phyloP scores from a whole-genome alignment of 2,113 vertebrate genomes.

The Pachycephala philippinensis region DNA sequence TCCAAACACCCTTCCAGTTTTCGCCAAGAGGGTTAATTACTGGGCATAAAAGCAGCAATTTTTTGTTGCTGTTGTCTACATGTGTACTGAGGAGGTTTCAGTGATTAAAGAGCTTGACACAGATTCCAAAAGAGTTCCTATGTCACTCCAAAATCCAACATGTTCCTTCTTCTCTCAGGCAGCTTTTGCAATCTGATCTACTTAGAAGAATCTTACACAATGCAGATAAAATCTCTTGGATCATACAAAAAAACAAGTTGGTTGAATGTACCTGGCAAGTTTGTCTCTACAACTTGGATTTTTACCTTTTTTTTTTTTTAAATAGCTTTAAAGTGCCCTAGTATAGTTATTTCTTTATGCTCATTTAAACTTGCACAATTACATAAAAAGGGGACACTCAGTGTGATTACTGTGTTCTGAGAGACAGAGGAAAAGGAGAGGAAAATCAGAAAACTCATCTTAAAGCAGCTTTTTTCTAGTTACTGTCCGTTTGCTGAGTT shows the following conservation, averaged over 20 bases:
- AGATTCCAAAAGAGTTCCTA: constrained; percentile 40
- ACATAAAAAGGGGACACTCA: constrained; percentile 68
- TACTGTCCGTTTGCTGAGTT: constrained; percentile 66
- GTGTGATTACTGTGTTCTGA: constrained; percentile 55
- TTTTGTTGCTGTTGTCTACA: constrained; percentile 40
- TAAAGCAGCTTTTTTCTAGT: constrained; percentile 34
- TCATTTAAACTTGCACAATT: constrained; percentile 59
- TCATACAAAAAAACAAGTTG: constrained; percentile 55
- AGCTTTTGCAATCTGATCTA: constrained; percentile 58
- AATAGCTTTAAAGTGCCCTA: constrained; percentile 64
- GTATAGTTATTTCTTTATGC: constrained; percentile 57
- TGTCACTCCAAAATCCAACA: constrained; percentile 36
- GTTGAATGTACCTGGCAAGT: constrained; percentile 49
- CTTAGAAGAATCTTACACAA: constrained; percentile 48
- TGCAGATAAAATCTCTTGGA: constrained; percentile 64
- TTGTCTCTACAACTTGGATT: constrained; percentile 43
- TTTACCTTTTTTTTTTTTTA: not conserved
- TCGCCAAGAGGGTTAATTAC: not conserved
- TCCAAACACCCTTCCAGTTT: constrained; percentile 61
- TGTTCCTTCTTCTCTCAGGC: constrained; percentile 54
- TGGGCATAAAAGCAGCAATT: constrained; percentile 36
- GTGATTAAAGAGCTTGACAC: constrained; percentile 45
- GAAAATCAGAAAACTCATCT: constrained; percentile 52
- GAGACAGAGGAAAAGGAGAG: constrained; percentile 48
- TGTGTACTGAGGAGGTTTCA: constrained; percentile 45